A percentile compares a stretch with the other conserved stretches of the same genome.
phyloP scores from a whole-genome alignment of 2,888 invertebrate genomes.

The Azorinus chamasolen region DNA sequence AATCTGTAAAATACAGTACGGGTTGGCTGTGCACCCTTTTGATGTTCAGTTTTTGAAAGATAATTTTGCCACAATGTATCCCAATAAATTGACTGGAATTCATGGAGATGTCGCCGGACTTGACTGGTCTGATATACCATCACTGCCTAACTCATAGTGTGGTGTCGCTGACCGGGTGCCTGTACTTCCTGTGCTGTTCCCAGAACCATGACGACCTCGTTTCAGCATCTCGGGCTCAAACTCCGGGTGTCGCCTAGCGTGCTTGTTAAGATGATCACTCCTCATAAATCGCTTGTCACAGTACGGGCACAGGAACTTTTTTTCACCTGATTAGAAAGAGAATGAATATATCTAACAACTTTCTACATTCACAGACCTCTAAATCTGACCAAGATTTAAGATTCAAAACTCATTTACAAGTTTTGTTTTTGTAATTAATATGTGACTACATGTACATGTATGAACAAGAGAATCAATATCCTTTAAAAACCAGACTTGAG shows the following conservation, averaged over 20 bases:
- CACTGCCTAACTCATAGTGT: conserved; percentile 59
- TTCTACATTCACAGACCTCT: too few relatives aligned
- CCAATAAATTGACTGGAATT: conserved; percentile 7
- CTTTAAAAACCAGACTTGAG: too few relatives aligned
- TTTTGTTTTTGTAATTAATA: too few relatives aligned
- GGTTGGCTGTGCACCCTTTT: too few relatives aligned
- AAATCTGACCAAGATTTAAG: too few relatives aligned
- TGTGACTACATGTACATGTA: too few relatives aligned
- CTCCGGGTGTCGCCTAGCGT: conserved; percentile 89
- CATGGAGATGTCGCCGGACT: conserved; percentile 66
- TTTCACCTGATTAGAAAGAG: conserved; percentile 87
- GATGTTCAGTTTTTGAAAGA: too few relatives aligned
- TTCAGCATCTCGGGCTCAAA: conserved; percentile 88
- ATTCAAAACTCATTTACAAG: too few relatives aligned
- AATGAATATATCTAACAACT: too few relatives aligned
- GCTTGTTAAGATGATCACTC: conserved; percentile 90
- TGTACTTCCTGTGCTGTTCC: conserved; percentile 54
- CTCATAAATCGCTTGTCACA: conserved; percentile 90
- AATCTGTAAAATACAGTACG: too few relatives aligned
- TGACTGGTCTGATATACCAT: conserved; percentile 65
- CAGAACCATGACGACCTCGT: conserved; percentile 49
- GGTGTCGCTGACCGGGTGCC: conserved; percentile 47
- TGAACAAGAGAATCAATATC: too few relatives aligned
- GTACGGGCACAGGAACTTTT: conserved; percentile 89
- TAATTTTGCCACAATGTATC: too few relatives aligned